Evolutionary conservation across 92 coral and sea anemone species (phyloP).

Genomic region (Metridium senile): DNA sequence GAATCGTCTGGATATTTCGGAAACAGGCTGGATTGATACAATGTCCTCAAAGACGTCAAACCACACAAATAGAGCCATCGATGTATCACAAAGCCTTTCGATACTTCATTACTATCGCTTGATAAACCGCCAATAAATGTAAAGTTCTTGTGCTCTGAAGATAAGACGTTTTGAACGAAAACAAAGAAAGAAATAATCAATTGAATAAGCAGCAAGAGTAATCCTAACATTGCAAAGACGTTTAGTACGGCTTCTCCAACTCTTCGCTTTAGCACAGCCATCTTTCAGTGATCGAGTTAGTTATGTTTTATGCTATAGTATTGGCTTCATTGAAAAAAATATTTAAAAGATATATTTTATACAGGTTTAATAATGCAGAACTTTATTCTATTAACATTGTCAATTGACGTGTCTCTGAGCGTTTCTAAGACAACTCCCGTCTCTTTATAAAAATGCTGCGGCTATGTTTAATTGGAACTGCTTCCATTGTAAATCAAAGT

Average conservation of each 20-base stretch:
- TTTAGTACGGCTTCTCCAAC: neutral
- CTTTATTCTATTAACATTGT: no score
- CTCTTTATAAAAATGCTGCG: no score
- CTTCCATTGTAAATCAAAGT: no score
- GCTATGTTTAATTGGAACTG: no score
- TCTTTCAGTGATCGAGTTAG: no score
- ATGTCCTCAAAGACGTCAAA: slow-evolving; percentile 21
- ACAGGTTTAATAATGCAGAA: no score
- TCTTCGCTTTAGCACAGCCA: neutral
- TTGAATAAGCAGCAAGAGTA: neutral
- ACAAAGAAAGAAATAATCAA: neutral
- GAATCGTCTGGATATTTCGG: slow-evolving; percentile 54
- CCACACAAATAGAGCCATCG: slow-evolving; percentile 66
- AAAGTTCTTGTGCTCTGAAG: neutral
- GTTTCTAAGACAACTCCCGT: no score
- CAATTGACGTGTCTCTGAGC: no score
- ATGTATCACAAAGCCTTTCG: slow-evolving; percentile 31
- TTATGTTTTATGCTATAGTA: no score
- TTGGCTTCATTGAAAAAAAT: no score
- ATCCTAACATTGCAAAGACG: neutral
- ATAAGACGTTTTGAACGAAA: neutral
- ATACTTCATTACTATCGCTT: neutral
- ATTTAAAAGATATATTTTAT: no score
- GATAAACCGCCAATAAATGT: neutral
- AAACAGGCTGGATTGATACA: slow-evolving; percentile 57